Conservation (phyloP, 2,797 vertebrate species). For the Fistularia commersonii region DNA sequence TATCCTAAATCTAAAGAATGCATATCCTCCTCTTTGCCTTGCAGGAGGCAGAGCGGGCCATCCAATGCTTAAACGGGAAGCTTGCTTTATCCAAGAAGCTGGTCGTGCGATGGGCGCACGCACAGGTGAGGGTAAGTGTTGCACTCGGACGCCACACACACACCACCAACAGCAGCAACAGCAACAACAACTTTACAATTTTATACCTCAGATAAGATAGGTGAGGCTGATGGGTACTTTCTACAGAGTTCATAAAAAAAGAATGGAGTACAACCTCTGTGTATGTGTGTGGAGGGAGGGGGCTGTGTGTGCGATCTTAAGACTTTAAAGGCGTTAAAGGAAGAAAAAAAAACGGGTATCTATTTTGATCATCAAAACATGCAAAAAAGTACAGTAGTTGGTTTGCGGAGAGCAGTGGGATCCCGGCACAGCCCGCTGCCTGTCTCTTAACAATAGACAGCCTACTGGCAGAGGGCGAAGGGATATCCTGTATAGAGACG, state of each 20-base stretch:
- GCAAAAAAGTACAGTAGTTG: slow-evolving; percentile 30
- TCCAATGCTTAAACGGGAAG: slow-evolving; percentile 96
- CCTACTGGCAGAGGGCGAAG: slow-evolving; percentile 67
- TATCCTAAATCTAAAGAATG: too few species aligned
- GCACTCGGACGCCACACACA: neutral
- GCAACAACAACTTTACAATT: too few species aligned
- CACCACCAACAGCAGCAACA: slow-evolving; percentile 5
- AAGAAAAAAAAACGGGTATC: too few species aligned
- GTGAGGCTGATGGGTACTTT: too few species aligned
- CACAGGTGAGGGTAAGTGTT: slow-evolving; percentile 72
- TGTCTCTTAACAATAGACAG: slow-evolving; percentile 77
- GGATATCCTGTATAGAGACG: slow-evolving; percentile 82
- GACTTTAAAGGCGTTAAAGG: too few species aligned
- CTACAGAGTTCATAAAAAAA: too few species aligned
- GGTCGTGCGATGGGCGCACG: slow-evolving; percentile 96
- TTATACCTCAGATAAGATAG: too few species aligned
- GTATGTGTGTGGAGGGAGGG: too few species aligned
- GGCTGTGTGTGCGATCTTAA: too few species aligned
- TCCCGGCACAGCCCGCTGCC: slow-evolving; percentile 48
- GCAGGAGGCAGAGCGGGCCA: slow-evolving; percentile 95
- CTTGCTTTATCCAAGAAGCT: slow-evolving; percentile 95
- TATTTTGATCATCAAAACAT: too few species aligned
- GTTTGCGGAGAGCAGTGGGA: slow-evolving; percentile 35
- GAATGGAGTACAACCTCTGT: too few species aligned
- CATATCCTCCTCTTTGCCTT: slow-evolving; percentile 15